phyloP scores from a whole-genome alignment of 2,888 invertebrate genomes.

The Hydrotaea cyrtoneurina region DNA sequence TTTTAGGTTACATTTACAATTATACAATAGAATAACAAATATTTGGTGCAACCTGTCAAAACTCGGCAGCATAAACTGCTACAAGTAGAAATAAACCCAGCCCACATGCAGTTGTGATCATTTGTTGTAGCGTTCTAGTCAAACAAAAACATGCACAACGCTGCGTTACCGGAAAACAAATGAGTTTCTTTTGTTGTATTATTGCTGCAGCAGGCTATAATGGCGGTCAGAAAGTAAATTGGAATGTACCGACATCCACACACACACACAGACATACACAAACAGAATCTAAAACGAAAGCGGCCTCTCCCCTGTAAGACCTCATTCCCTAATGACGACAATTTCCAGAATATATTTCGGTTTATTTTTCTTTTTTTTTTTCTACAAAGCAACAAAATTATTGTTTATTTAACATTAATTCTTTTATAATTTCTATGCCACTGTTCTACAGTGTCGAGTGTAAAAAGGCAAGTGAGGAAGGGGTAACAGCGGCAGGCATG shows the following conservation, averaged over 20 bases:
- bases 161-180: conserved; percentile 11
- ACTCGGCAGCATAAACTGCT: too few relatives aligned
- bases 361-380: not conserved
- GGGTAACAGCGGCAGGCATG: too few relatives aligned
- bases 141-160: not conserved
- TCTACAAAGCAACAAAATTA: conserved; percentile 7
- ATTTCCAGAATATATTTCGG: conserved; percentile 8
- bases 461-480: not conserved
- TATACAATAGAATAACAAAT: too few relatives aligned
- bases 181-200: conserved; percentile 20
- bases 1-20: too few relatives aligned
- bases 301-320: not conserved
- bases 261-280: not conserved
- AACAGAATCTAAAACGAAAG: not conserved
- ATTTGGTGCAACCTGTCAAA: too few relatives aligned
- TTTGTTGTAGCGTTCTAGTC: too few relatives aligned
- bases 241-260: not conserved
- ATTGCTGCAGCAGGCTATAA: not conserved
- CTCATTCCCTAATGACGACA: conserved; percentile 34
- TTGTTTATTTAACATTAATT: conserved; percentile 65
- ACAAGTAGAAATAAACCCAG: too few relatives aligned
- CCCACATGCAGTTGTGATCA: too few relatives aligned
- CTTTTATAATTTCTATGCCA: conserved; percentile 45
- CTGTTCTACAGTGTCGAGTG: not conserved
- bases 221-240: conserved; percentile 56